A percentile compares a stretch with the other conserved stretches of the same genome.
phyloP scores from a whole-genome alignment of 1,140 invertebrate genomes.

The Ceratosolen solmsi region DNA sequence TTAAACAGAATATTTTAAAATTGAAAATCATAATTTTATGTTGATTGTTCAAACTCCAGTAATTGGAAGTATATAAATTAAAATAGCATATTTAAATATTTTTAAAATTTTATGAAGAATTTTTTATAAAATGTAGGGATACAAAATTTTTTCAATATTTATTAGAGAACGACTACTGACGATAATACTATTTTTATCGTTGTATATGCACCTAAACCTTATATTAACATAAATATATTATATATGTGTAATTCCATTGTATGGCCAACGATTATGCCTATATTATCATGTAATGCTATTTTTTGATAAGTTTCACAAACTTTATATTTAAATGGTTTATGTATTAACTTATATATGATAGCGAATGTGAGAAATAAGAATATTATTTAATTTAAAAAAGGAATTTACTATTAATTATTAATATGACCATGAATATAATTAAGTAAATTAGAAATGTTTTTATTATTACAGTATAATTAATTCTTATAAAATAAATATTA shows the following conservation, averaged over 20 bases:
- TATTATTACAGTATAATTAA: constrained; percentile 50
- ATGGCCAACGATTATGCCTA: constrained; percentile 73
- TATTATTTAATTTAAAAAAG: constrained; percentile 2
- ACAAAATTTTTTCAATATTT: constrained; percentile 41
- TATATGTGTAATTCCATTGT: constrained; percentile 70
- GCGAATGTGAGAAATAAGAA: no score
- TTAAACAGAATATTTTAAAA: neutral
- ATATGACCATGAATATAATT: constrained; percentile 63
- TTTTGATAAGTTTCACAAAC: constrained; percentile 52
- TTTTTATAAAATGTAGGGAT: neutral
- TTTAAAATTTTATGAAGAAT: neutral
- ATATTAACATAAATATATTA: constrained; percentile 71
- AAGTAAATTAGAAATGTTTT: constrained; percentile 54
- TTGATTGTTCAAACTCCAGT: no score
- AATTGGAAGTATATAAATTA: no score
- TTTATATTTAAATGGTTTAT: constrained; percentile 27
- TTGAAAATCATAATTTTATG: neutral
- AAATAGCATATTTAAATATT: neutral
- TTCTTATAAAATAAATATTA: constrained; percentile 61
- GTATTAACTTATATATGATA: no score
- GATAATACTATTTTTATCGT: constrained; percentile 56
- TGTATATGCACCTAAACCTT: constrained; percentile 64
- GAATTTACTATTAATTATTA: constrained; percentile 34
- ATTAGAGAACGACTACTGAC: constrained; percentile 63
- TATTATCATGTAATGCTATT: constrained; percentile 59